Conservation (phyloP, 2,113 vertebrate genomes). For the Bubo bubo region DNA sequence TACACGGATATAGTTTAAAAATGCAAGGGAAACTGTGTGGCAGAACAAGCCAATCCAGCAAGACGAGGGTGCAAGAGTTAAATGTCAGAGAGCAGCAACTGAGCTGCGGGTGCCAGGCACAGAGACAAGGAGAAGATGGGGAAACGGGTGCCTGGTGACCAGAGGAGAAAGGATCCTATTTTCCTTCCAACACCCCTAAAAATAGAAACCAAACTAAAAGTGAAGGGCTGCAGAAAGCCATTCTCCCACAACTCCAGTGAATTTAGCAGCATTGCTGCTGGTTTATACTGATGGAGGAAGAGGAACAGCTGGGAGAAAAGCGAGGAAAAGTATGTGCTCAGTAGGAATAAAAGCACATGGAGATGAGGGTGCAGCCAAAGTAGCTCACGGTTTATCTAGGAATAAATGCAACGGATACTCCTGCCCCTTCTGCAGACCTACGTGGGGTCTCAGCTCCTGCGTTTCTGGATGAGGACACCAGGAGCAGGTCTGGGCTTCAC, state of each 20-base stretch:
- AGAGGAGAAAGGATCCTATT: neutral
- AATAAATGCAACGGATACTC: rapidly evolving
- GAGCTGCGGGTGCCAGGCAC: slow-evolving; percentile 1
- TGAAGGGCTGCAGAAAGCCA: neutral
- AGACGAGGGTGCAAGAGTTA: neutral
- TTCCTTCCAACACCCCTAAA: neutral
- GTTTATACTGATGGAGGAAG: neutral
- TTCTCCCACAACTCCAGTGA: neutral
- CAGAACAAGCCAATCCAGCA: neutral
- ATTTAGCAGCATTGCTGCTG: rapidly evolving
- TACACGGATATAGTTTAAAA: neutral
- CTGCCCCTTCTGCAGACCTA: neutral
- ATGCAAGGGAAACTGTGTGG: neutral
- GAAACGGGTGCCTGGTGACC: neutral
- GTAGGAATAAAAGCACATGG: neutral
- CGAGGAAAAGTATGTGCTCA: neutral
- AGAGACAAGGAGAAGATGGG: neutral
- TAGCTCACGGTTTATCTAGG: rapidly evolving
- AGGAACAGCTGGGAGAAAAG: neutral
- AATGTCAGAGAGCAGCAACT: neutral
- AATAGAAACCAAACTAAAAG: neutral
- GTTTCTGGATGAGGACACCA: neutral
- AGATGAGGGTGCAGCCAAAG: neutral
- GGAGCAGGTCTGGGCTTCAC: neutral
- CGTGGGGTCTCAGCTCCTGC: rapidly evolving